phyloP scores from a whole-genome alignment of 2,888 invertebrate species.

The Prenolepis imparis region DNA sequence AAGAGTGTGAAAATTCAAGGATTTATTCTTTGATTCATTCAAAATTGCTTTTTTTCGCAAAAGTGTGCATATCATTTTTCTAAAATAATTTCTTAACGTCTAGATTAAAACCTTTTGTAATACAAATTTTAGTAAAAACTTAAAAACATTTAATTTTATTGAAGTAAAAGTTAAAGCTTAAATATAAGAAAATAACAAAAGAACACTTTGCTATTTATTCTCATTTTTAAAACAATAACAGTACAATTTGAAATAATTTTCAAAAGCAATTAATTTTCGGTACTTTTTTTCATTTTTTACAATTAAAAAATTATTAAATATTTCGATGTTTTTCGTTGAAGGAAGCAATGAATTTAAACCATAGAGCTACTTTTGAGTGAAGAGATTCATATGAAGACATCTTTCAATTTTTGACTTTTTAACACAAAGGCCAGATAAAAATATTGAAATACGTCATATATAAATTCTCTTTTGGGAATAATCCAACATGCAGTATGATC shows the following conservation, averaged over 20 bases:
- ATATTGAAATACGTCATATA: background rate
- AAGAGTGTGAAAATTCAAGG: background rate
- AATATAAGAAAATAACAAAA: background rate
- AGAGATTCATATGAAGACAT: background rate
- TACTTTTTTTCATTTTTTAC: background rate
- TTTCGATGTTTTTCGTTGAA: background rate
- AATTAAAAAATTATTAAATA: background rate
- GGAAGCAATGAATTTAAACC: background rate
- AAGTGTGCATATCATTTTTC: background rate
- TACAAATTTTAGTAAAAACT: background rate
- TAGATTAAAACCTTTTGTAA: background rate
- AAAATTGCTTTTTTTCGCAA: background rate
- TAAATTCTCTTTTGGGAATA: background rate
- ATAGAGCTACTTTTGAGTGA: background rate
- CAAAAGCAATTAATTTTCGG: background rate
- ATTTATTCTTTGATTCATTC: background rate
- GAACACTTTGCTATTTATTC: too few relatives aligned
- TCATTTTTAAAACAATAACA: too few relatives aligned
- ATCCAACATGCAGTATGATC: background rate
- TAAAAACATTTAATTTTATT: background rate
- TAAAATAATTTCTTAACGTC: background rate
- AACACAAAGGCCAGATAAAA: background rate
- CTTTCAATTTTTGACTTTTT: background rate
- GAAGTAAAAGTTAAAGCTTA: background rate
- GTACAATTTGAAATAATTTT: background rate